Conservation (phyloP, 1,140 invertebrate species). For the Battus philenor region DNA sequence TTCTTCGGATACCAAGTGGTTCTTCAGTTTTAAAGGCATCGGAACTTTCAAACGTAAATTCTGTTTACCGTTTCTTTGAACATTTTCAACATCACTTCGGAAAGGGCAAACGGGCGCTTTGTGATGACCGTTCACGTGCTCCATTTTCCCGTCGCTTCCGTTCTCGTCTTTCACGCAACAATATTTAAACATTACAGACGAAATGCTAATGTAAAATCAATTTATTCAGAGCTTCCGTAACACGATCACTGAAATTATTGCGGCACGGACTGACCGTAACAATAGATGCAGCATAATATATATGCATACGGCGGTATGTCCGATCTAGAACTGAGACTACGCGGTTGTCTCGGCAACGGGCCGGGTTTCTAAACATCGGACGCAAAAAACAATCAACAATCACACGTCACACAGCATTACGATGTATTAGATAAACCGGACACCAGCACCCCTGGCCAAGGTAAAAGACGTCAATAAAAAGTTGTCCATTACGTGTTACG, state of each 20-base stretch:
- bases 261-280: conserved; percentile 26
- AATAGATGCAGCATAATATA: conserved; percentile 40
- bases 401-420: conserved; percentile 32
- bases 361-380: conserved; percentile 27
- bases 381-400: conserved; percentile 57
- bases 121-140: conserved; percentile 41
- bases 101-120: conserved; percentile 23
- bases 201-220: not conserved
- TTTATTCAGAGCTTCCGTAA: not conserved
- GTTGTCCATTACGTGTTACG: no score
- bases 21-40: conserved; percentile 51
- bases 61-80: conserved; percentile 34
- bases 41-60: conserved; percentile 55
- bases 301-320: conserved; percentile 45
- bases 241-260: conserved; percentile 20
- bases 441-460: conserved; percentile 22
- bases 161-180: conserved; percentile 34
- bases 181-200: conserved; percentile 32
- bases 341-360: conserved; percentile 46
- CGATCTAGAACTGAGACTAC: conserved; percentile 37
- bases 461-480: no score
- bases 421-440: conserved; percentile 8
- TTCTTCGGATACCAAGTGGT: conserved; percentile 45
- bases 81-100: conserved; percentile 38
- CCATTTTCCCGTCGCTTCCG: conserved; percentile 24